Conservation (phyloP, 2,888 invertebrate species). For the Neoscelio sp. region DNA sequence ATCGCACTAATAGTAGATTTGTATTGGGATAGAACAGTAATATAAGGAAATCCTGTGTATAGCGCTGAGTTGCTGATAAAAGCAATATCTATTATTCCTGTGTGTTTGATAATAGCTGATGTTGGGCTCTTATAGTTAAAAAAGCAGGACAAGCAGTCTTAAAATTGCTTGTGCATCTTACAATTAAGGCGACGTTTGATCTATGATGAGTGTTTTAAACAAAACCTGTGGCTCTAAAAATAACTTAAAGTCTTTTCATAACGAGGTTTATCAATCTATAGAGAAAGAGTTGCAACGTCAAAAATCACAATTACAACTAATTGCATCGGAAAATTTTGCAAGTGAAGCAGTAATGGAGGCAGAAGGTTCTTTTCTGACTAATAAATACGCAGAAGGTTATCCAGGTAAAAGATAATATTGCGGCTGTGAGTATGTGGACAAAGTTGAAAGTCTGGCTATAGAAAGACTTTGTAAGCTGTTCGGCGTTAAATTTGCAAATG, state of each 20-base stretch:
- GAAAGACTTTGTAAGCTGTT: conserved; percentile 30
- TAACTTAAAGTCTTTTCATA: conserved; percentile 35
- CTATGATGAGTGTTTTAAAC: conserved; percentile 34
- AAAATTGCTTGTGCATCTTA: conserved; percentile 26
- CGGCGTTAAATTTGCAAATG: conserved; percentile 39
- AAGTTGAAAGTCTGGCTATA: conserved; percentile 47
- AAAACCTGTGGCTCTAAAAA: conserved; percentile 27
- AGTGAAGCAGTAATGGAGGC: conserved; percentile 19
- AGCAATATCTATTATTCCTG: conserved; percentile 39
- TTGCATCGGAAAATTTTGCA: conserved; percentile 53
- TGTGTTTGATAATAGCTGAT: conserved; percentile 36
- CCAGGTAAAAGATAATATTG: conserved; percentile 44
- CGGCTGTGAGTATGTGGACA: conserved; percentile 49
- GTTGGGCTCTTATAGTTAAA: conserved; percentile 31
- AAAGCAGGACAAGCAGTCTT: conserved; percentile 20
- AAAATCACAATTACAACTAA: conserved; percentile 27
- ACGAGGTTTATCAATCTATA: conserved; percentile 33
- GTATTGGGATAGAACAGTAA: conserved; percentile 14
- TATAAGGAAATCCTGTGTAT: conserved; percentile 35
- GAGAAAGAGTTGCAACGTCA: conserved; percentile 22
- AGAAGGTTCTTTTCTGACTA: conserved; percentile 43
- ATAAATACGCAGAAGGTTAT: conserved; percentile 60
- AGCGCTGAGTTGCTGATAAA: conserved; percentile 26
- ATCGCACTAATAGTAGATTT: conserved; percentile 25
- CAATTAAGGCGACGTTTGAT: conserved; percentile 21